These are phyloP conservation scores for Drosophila kanekoi DNA, from an alignment of 2,888 invertebrate species.

Conservation along the genomic window DNA sequence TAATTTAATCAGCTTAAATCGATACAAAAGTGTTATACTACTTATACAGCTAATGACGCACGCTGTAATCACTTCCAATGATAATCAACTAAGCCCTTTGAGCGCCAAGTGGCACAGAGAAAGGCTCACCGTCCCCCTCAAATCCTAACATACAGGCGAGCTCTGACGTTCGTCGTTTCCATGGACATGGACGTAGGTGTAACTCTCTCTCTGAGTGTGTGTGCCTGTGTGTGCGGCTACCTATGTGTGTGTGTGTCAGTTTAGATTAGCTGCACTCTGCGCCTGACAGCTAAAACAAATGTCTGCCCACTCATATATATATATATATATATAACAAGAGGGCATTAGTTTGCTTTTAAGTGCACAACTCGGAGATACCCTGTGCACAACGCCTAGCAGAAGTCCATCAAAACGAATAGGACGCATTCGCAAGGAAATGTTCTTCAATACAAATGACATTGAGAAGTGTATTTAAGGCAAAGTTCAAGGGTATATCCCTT, in stretches of 20 bases:
- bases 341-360: too few relatives aligned
- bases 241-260: constrained; percentile 10
- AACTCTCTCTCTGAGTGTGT: constrained; percentile 13
- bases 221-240: constrained; percentile 8
- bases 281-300: constrained; percentile 34
- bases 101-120: background rate
- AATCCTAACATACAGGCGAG: background rate
- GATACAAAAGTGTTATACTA: constrained; percentile 30
- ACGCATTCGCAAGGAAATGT: too few relatives aligned
- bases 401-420: too few relatives aligned
- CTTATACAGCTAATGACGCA: constrained; percentile 32
- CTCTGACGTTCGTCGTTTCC: constrained; percentile 6
- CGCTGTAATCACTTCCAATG: constrained; percentile 38
- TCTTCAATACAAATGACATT: too few relatives aligned
- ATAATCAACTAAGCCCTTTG: constrained; percentile 33
- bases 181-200: constrained; percentile 14
- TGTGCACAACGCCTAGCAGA: too few relatives aligned
- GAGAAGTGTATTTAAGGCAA: too few relatives aligned
- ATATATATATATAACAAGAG: background rate
- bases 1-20: constrained; percentile 3
- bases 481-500: too few relatives aligned
- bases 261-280: constrained; percentile 43
- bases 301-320: constrained; percentile 21
- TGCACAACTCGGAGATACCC: too few relatives aligned
- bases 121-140: constrained; percentile 3